A percentile compares a stretch with the other conserved stretches of the same genome.
Evolutionary conservation across 2,888 invertebrate species (phyloP).

Genomic region (Elaeidobius kamerunicus): DNA sequence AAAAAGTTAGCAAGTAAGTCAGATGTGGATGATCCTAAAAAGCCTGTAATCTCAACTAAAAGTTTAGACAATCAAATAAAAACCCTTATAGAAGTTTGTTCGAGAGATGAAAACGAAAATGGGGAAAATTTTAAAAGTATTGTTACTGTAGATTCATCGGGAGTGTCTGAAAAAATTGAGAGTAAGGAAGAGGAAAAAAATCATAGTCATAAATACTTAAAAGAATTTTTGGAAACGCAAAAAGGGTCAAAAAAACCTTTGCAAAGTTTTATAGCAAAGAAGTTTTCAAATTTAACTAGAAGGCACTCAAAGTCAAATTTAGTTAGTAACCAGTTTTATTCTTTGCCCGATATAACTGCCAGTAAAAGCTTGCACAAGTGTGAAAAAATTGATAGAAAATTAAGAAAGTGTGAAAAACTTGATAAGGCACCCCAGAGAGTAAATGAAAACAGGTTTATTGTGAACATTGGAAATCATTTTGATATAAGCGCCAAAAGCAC

Average conservation of each 20-base stretch:
- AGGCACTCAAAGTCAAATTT: constrained; percentile 44
- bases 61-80: constrained; percentile 13
- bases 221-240: constrained; percentile 48
- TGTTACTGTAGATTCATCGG: constrained; percentile 41
- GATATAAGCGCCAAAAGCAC: constrained; percentile 45
- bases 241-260: constrained; percentile 48
- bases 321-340: constrained; percentile 67
- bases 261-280: constrained; percentile 48
- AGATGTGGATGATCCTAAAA: too few species aligned
- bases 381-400: constrained; percentile 68
- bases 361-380: constrained; percentile 67
- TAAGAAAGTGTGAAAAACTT: constrained; percentile 51
- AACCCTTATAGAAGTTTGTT: constrained; percentile 21
- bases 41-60: too few species aligned
- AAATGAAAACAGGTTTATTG: constrained; percentile 46
- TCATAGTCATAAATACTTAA: constrained; percentile 49
- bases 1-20: constrained; percentile 12
- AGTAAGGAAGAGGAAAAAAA: constrained; percentile 41
- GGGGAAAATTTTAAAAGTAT: constrained; percentile 43
- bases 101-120: constrained; percentile 1
- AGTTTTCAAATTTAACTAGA: constrained; percentile 44
- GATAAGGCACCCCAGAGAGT: constrained; percentile 18
- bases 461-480: constrained; percentile 50
- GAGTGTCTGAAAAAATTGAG: neutral
- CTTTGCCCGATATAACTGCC: constrained; percentile 67